phyloP scores from a whole-genome alignment of 92 coral and sea anemone genomes.

The Porites divaricata region DNA sequence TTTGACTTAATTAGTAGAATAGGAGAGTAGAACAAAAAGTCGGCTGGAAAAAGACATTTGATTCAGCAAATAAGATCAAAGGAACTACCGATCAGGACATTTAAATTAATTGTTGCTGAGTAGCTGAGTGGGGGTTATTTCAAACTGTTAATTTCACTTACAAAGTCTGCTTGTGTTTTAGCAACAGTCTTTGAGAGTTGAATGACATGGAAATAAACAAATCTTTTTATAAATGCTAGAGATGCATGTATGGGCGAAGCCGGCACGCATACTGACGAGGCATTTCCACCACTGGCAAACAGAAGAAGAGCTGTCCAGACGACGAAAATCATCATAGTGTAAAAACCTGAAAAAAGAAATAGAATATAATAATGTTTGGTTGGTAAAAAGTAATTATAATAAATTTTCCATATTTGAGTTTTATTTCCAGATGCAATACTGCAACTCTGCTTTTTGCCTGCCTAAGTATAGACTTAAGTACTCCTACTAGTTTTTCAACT shows the following conservation, averaged over 20 bases:
- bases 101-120: too few species aligned
- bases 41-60: too few species aligned
- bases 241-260: neutral
- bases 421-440: too few species aligned
- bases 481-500: neutral
- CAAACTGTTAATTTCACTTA: constrained; percentile 21
- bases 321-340: neutral
- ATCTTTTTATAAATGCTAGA: neutral
- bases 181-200: constrained; percentile 16
- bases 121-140: neutral
- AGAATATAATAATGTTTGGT: neutral
- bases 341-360: constrained; percentile 3
- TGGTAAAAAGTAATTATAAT: neutral
- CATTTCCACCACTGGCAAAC: constrained; percentile 8
- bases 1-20: too few species aligned
- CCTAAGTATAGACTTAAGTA: too few species aligned
- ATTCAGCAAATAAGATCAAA: too few species aligned
- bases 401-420: too few species aligned
- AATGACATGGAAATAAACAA: neutral
- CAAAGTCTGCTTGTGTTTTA: constrained; percentile 29
- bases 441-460: too few species aligned
- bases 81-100: too few species aligned
- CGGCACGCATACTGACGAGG: neutral
- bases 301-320: neutral
- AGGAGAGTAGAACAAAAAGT: too few species aligned